These are phyloP conservation scores for Eolophus roseicapilla DNA, from an alignment of 2,113 vertebrate genomes.

Conservation along the genomic window DNA sequence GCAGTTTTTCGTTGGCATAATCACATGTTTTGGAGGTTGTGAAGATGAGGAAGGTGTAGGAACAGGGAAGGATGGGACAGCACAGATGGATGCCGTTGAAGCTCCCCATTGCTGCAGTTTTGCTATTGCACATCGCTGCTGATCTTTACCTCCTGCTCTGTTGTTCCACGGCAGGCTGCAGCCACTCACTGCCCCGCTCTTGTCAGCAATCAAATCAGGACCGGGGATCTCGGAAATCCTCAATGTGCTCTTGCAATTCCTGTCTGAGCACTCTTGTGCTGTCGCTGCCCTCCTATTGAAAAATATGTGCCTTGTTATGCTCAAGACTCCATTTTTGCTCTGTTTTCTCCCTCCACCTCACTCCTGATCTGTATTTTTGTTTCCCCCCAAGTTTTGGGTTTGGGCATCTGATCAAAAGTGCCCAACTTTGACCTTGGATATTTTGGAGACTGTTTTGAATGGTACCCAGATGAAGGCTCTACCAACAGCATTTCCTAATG, in stretches of 20 bases:
- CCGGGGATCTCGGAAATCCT: neutral
- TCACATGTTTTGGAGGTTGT: neutral
- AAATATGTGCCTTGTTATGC: neutral
- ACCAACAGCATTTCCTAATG: neutral
- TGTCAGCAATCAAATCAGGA: neutral
- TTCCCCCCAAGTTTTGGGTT: neutral
- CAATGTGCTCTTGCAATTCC: neutral
- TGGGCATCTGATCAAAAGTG: neutral
- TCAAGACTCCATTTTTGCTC: neutral
- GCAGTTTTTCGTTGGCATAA: neutral
- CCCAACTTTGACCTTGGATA: neutral
- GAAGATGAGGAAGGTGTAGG: neutral
- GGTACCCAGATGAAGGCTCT: neutral
- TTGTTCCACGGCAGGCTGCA: neutral
- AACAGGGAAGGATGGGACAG: neutral
- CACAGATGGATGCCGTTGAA: neutral
- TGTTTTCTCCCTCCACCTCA: neutral
- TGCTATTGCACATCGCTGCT: rapidly evolving
- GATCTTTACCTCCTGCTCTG: neutral
- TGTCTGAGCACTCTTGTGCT: neutral
- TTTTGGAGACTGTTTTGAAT: neutral
- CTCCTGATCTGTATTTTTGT: neutral
- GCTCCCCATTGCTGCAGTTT: neutral
- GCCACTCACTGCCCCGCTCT: rapidly evolving
- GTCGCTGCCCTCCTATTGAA: neutral